These are phyloP conservation scores for Parotocinclus haroldoi DNA, from an alignment of 2,797 vertebrate genomes.

Conservation along the genomic window DNA sequence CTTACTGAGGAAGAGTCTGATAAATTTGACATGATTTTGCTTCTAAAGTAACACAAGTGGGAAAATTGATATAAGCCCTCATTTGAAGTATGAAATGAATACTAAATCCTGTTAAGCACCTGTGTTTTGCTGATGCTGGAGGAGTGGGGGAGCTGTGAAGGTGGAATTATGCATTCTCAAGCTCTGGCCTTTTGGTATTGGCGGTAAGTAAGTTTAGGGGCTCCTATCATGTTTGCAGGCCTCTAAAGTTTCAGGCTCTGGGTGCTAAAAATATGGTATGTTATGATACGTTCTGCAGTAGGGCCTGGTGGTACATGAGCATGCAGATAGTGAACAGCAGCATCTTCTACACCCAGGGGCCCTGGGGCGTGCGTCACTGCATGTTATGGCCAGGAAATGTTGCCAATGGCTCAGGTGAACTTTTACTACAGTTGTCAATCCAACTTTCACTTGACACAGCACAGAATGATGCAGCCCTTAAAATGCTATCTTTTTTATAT, in stretches of 20 bases:
- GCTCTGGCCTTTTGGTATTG: conserved; percentile 71
- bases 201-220: conserved; percentile 79
- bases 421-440: conserved; percentile 58
- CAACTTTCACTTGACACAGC: conserved; percentile 43
- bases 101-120: too few relatives aligned
- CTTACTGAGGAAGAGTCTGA: too few relatives aligned
- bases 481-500: conserved; percentile 12
- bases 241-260: conserved; percentile 84
- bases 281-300: conserved; percentile 82
- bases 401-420: conserved; percentile 48
- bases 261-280: conserved; percentile 89
- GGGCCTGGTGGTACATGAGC: conserved; percentile 78
- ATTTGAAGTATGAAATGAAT: too few relatives aligned
- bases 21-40: too few relatives aligned
- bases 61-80: too few relatives aligned
- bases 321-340: conserved; percentile 67
- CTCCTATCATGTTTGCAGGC: conserved; percentile 76
- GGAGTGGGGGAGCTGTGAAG: neutral
- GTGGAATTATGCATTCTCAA: conserved; percentile 44
- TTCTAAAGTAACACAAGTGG: too few relatives aligned
- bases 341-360: conserved; percentile 58
- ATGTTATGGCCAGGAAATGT: conserved; percentile 52
- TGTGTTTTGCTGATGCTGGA: neutral
- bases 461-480: conserved; percentile 35
- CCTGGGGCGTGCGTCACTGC: conserved; percentile 63